These are phyloP conservation scores for Stenotaenia linearis DNA, from an alignment of 2,888 invertebrate genomes.

Conservation along the genomic window DNA sequence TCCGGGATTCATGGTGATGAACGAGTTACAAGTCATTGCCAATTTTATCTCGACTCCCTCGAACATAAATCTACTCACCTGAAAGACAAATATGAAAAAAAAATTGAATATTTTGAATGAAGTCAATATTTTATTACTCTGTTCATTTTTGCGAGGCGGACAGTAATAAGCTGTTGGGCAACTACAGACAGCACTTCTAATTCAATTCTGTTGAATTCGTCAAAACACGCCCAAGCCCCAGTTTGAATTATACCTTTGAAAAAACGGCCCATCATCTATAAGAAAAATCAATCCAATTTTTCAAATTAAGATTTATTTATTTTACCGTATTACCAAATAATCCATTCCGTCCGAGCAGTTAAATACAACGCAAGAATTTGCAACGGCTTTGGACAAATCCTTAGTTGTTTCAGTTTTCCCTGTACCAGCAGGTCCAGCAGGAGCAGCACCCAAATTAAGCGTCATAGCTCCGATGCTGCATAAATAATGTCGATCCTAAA, in stretches of 20 bases:
- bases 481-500: slow-evolving; percentile 62
- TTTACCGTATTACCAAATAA: slow-evolving; percentile 52
- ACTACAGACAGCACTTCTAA: slow-evolving; percentile 85
- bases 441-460: slow-evolving; percentile 76
- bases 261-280: slow-evolving; percentile 82
- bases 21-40: slow-evolving; percentile 72
- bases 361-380: slow-evolving; percentile 85
- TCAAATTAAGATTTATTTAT: neutral
- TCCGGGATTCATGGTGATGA: slow-evolving; percentile 89
- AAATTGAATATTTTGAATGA: too few species aligned
- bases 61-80: slow-evolving; percentile 67
- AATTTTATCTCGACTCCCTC: slow-evolving; percentile 82
- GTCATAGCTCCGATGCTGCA: slow-evolving; percentile 86
- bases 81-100: too few species aligned
- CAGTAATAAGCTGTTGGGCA: slow-evolving; percentile 60
- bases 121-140: too few species aligned
- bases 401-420: slow-evolving; percentile 87
- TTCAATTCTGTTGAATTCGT: slow-evolving; percentile 85
- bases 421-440: too few species aligned
- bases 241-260: slow-evolving; percentile 84
- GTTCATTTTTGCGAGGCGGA: neutral
- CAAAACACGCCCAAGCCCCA: slow-evolving; percentile 89
- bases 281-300: slow-evolving; percentile 1
- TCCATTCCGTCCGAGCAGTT: slow-evolving; percentile 78
- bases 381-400: slow-evolving; percentile 78